Base-by-base conservation (phyloP, 2,888 invertebrate species). In the Zaprionus bogoriensis region DNA sequence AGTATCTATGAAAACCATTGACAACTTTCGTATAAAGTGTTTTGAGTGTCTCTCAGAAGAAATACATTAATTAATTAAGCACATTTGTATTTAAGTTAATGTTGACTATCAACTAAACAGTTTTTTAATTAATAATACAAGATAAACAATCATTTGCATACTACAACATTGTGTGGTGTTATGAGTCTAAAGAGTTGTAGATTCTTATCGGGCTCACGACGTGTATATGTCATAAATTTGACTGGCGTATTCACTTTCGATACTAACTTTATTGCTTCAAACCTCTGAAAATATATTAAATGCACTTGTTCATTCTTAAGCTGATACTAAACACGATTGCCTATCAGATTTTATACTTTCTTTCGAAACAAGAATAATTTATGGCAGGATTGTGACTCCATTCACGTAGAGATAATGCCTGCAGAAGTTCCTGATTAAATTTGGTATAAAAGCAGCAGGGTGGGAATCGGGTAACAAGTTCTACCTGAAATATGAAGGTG, bases 401-500 rank as follows among this genome's bases (percentile, higher is more conserved):
- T 14, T 6, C 14, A 32, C 17, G 7, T 17, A 6, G 7, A 14
- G 32, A 32, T 36, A 17, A 36, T 36, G 32, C 9, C 14, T 9
- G 7, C 3, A 36, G 17, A 2, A 7, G 7, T 3, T 36, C 4
- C n/a, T 9, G 17, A 14, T 7, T 36, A 27, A 9, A 17, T 36
- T 14, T 3, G 32, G 12, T 30, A 30, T 30, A 30, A 30, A 30
- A 30, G 30, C 12, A 0, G 2, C 1, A n/a, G 28, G n/a, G 30
- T 12, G 6, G 4, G 6, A 4, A 5, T 12, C 6, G 12, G 12
- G 30, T 30, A 5, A 30, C 6, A 30, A 30, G 30, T 30, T 30
- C 12, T 2, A 6, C 30, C n/a, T 12, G 10, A 66, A 70, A 27
- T 57, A 81, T 82, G 81, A 74, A 81, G 28, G 59, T 67, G 38